Evolutionary conservation across 2,113 vertebrate genomes (phyloP).

Genomic region (Leptobrachium leishanense): DNA sequence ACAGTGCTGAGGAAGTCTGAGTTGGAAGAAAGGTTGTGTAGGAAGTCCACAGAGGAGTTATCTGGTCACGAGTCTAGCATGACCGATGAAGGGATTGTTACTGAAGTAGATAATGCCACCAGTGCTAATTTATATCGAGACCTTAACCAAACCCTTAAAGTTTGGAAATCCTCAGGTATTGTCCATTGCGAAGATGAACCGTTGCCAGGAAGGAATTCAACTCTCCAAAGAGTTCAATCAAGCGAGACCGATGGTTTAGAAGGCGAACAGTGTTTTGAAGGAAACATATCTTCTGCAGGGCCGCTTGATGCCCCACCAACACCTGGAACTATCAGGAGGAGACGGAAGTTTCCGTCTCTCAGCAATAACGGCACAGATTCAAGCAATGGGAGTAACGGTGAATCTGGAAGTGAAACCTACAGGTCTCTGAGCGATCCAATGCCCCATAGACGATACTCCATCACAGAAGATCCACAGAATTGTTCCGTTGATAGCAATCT

Average conservation of each 20-base stretch:
- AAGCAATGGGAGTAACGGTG: conserved; percentile 72
- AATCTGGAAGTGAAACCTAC: conserved; percentile 74
- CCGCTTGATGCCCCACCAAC: conserved; percentile 75
- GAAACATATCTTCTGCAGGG: conserved; percentile 57
- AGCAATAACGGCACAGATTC: conserved; percentile 77
- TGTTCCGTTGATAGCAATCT: conserved; percentile 95
- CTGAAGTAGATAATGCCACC: conserved; percentile 77
- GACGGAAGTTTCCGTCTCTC: conserved; percentile 83
- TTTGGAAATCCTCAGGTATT: conserved; percentile 69
- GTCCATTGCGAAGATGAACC: conserved; percentile 55
- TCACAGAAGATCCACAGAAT: conserved; percentile 75
- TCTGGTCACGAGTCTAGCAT: conserved; percentile 88
- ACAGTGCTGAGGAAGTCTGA: conserved; percentile 60
- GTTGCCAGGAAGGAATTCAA: conserved; percentile 42
- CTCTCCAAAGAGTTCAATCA: conserved; percentile 28
- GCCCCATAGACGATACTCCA: conserved; percentile 80
- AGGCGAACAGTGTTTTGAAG: conserved; percentile 51
- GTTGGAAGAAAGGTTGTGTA: conserved; percentile 67
- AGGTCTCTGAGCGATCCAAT: conserved; percentile 95
- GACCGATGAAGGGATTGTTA: conserved; percentile 94
- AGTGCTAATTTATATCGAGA: conserved; percentile 63
- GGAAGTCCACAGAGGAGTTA: conserved; percentile 82
- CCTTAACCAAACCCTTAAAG: conserved; percentile 64
- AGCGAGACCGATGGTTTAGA: conserved; percentile 60
- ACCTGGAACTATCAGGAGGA: conserved; percentile 78